Percentiles rank a stretch among this genome's conserved stretches.
Conservation (phyloP, 2,888 invertebrate species). For the Podabrus alpinus region DNA sequence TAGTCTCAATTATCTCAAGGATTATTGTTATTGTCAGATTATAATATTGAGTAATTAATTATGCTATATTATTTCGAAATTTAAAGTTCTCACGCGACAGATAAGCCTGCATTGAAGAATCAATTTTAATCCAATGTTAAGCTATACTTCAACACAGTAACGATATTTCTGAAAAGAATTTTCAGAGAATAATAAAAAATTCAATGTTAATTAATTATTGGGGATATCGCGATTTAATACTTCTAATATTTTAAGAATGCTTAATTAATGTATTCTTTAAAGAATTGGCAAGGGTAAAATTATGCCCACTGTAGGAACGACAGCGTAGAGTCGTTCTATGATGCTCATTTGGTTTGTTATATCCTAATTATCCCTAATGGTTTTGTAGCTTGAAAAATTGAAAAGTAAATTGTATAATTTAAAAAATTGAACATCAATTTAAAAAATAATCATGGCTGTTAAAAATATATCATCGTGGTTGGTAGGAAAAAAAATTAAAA, state of each 20-base stretch:
- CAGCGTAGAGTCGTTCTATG: neutral
- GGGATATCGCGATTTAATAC: neutral
- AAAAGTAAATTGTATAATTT: neutral
- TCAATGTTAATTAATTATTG: neutral
- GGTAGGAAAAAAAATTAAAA: neutral
- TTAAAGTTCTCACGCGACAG: neutral
- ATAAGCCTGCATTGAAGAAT: neutral
- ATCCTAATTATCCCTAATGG: neutral
- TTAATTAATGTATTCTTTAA: neutral
- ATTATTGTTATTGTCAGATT: neutral
- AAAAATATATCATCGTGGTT: neutral
- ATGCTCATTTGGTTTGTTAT: neutral
- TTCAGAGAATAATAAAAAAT: neutral
- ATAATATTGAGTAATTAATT: conserved; percentile 2
- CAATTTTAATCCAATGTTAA: neutral
- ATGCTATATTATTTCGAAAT: neutral
- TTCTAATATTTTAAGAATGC: neutral
- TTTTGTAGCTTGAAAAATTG: neutral
- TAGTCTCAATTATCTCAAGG: neutral
- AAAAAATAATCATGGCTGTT: neutral
- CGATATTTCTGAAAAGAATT: neutral
- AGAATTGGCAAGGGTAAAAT: too few species aligned
- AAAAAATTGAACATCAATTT: neutral
- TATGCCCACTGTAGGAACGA: neutral
- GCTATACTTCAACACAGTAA: neutral